Percentiles rank a stretch among this genome's conserved stretches.
Evolutionary conservation across 2,113 vertebrate genomes (phyloP).

Genomic region (Actenoides hombroni): DNA sequence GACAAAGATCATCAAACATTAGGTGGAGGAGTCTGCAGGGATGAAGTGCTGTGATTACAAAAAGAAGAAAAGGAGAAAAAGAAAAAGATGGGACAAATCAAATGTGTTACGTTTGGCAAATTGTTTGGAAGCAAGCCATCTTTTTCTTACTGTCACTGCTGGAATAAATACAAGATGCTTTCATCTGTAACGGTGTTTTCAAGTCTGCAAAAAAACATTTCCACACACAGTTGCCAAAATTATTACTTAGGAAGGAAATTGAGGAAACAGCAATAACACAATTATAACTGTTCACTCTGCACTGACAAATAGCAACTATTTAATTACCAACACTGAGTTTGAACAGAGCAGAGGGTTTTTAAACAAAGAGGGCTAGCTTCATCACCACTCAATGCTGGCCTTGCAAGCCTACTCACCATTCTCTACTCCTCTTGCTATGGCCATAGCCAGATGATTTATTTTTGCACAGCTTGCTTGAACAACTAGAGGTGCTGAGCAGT

Average conservation of each 20-base stretch:
- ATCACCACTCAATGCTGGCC: accelerated
- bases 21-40: neutral
- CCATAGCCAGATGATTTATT: neutral
- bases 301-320: neutral
- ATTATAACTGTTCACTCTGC: neutral
- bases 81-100: neutral
- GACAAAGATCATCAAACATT: conserved; percentile 16
- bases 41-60: neutral
- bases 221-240: neutral
- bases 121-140: conserved; percentile 30
- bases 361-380: neutral
- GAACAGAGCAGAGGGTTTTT: neutral
- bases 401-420: neutral
- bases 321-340: neutral
- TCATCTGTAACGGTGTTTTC: neutral
- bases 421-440: neutral
- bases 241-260: neutral
- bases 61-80: neutral
- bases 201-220: neutral
- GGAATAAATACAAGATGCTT: neutral
- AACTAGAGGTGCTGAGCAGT: neutral
- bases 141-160: neutral
- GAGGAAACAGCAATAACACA: neutral
- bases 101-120: conserved; percentile 4
- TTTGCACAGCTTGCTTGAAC: neutral